Percentiles rank a stretch among this genome's conserved stretches.
Conservation (phyloP, 2,797 vertebrate genomes). For the Myotis myotis region DNA sequence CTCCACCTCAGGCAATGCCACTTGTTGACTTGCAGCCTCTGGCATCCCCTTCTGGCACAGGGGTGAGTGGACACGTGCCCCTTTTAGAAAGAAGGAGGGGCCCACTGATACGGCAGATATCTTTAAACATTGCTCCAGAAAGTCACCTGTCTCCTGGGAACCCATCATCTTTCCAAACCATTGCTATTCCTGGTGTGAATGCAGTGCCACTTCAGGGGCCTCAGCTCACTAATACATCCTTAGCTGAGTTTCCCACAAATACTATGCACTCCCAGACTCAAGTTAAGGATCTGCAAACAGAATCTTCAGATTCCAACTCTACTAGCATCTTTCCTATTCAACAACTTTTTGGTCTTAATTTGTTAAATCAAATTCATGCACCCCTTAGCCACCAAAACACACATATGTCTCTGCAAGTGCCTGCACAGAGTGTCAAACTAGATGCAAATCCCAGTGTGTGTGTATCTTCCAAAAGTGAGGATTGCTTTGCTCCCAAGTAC, state of each 20-base stretch:
- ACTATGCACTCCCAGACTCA: constrained; percentile 77
- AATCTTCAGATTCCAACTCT: constrained; percentile 86
- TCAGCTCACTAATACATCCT: constrained; percentile 81
- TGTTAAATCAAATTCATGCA: constrained; percentile 88
- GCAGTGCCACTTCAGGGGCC: constrained; percentile 84
- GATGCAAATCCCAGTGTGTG: constrained; percentile 45
- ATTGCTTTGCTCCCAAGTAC: constrained; percentile 94
- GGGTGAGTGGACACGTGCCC: constrained; percentile 88
- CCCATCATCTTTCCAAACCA: constrained; percentile 84
- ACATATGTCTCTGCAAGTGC: constrained; percentile 82
- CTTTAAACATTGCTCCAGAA: constrained; percentile 94
- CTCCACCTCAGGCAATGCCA: constrained; percentile 85
- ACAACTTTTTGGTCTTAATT: constrained; percentile 85
- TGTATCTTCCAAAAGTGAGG: constrained; percentile 70
- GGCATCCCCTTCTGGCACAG: constrained; percentile 79
- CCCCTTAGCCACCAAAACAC: constrained; percentile 85
- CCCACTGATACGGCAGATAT: constrained; percentile 96
- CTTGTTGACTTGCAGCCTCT: constrained; percentile 82
- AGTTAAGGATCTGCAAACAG: constrained; percentile 78
- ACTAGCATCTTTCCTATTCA: constrained; percentile 81
- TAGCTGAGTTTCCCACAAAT: constrained; percentile 82
- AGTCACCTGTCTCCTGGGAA: constrained; percentile 86
- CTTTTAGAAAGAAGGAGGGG: constrained; percentile 96
- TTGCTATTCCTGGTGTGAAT: constrained; percentile 81
- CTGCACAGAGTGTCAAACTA: constrained; percentile 81